These are phyloP conservation scores for Scaptomyza montana DNA, from an alignment of 1,140 invertebrate genomes.

Conservation along the genomic window DNA sequence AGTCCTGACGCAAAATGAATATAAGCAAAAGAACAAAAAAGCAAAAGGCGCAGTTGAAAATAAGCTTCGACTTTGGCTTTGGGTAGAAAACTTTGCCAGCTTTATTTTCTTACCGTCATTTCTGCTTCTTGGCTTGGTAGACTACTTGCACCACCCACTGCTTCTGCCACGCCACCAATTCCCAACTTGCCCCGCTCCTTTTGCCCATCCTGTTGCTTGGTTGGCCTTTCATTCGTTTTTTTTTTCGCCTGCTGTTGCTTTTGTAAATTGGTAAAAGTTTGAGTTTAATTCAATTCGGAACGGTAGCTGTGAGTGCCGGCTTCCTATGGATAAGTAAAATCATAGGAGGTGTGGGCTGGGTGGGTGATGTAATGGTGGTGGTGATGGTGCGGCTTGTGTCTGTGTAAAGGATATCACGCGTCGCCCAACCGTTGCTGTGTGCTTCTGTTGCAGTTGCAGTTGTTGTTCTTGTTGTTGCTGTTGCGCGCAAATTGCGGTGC, in stretches of 20 bases:
- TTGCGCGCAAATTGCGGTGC: conserved; percentile 76
- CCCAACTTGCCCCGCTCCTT: not conserved
- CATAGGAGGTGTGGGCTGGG: conserved; percentile 3
- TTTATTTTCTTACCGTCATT: conserved; percentile 70
- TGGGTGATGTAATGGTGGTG: not conserved
- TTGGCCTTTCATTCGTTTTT: conserved; percentile 2
- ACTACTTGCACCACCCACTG: conserved; percentile 27
- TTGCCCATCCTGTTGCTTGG: conserved; percentile 9
- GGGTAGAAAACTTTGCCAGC: conserved; percentile 56
- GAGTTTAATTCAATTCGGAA: conserved; percentile 84
- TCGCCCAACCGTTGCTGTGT: conserved; percentile 45
- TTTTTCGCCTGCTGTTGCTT: conserved; percentile 68
- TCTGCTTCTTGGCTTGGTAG: conserved; percentile 50
- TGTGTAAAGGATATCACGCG: conserved; percentile 75
- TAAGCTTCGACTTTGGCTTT: conserved; percentile 79
- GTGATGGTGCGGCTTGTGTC: conserved; percentile 34
- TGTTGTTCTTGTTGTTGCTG: conserved; percentile 13
- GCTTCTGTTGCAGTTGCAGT: not conserved
- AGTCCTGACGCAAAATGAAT: conserved; percentile 38
- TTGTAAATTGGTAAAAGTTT: conserved; percentile 83
- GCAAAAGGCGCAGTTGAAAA: conserved; percentile 72
- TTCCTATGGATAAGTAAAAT: conserved; percentile 78
- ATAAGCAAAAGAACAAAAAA: conserved; percentile 46
- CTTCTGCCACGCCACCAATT: not conserved
- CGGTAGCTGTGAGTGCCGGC: conserved; percentile 80